A percentile compares a stretch with the other conserved stretches of the same genome.
Evolutionary conservation across 2,888 invertebrate genomes (phyloP).

Genomic region (Coenonympha arcania): DNA sequence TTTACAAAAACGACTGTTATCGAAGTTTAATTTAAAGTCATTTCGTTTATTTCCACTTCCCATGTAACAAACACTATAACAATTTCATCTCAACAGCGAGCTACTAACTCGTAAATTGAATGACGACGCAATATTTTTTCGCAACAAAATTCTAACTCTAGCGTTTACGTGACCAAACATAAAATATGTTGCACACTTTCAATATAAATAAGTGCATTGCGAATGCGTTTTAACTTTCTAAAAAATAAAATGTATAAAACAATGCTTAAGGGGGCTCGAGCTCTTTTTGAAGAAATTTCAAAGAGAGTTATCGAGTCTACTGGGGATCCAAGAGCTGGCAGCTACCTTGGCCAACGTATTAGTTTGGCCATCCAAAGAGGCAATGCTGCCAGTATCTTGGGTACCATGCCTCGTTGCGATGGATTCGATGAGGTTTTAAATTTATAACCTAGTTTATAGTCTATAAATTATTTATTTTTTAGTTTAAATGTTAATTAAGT

Average conservation of each 20-base stretch:
- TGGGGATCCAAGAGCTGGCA: too few species aligned
- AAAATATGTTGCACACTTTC: slow-evolving; percentile 24
- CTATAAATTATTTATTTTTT: too few species aligned
- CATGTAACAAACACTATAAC: background rate
- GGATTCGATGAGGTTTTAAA: too few species aligned
- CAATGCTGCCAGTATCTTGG: too few species aligned
- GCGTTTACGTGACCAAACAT: slow-evolving; percentile 27
- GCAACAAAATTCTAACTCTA: slow-evolving; percentile 20
- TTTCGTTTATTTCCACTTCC: background rate
- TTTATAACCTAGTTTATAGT: too few species aligned
- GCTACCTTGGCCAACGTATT: too few species aligned
- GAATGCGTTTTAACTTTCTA: slow-evolving; percentile 27
- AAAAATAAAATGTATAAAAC: slow-evolving; percentile 24
- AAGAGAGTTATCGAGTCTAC: too few species aligned
- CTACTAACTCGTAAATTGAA: slow-evolving; percentile 23
- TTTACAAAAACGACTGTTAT: background rate
- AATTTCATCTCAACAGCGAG: slow-evolving; percentile 17
- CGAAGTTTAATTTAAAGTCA: background rate
- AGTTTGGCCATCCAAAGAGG: too few species aligned
- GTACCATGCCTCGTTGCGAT: too few species aligned
- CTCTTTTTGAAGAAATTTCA: too few species aligned
- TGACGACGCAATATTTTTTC: slow-evolving; percentile 24
- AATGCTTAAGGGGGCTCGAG: slow-evolving; percentile 21
- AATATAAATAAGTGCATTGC: slow-evolving; percentile 24
- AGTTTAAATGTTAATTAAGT: too few species aligned